Percentiles rank a stretch among this genome's conserved stretches.
Conservation (phyloP, 2,797 vertebrate species). For the Acanthiza pusilla region DNA sequence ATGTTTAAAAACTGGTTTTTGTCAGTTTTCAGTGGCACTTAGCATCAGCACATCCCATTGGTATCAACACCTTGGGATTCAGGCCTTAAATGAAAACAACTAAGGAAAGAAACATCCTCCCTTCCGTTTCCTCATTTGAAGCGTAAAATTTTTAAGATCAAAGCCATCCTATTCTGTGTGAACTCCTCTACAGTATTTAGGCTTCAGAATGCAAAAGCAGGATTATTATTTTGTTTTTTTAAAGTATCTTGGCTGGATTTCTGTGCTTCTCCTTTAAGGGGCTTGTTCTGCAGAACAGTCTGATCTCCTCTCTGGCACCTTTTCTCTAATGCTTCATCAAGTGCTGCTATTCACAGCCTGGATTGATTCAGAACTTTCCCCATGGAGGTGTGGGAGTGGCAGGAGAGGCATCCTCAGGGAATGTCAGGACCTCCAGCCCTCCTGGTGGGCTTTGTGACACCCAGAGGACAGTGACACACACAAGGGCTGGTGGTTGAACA, state of each 20-base stretch:
- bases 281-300: not conserved
- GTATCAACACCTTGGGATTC: not conserved
- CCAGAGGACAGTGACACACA: not conserved
- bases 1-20: not conserved
- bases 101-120: not conserved
- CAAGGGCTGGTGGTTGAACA: accelerated
- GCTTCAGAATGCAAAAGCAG: not conserved
- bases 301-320: not conserved
- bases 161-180: slow-evolving; percentile 17
- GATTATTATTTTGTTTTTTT: not conserved
- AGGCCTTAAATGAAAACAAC: not conserved
- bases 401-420: not conserved
- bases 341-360: not conserved
- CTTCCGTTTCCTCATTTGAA: not conserved
- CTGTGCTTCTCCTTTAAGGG: not conserved
- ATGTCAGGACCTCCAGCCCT: accelerated
- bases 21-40: not conserved
- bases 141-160: not conserved
- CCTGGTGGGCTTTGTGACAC: not conserved
- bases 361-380: not conserved
- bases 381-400: accelerated
- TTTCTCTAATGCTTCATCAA: not conserved
- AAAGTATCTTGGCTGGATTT: not conserved
- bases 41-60: not conserved
- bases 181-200: not conserved